Conservation (phyloP, 2,113 vertebrate species). For the Bujurquina vittata region DNA sequence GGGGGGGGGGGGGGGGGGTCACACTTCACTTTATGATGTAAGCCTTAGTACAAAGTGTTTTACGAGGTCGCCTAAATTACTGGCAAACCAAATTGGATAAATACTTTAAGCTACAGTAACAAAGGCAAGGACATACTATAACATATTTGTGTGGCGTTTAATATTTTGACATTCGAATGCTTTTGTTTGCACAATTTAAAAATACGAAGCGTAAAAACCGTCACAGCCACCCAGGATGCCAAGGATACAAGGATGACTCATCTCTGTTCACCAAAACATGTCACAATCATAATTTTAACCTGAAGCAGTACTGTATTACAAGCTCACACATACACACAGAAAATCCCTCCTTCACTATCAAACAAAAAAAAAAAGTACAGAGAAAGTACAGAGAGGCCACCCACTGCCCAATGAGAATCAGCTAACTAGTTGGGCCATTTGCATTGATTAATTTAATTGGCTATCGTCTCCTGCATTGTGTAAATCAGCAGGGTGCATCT, state of each 20-base stretch:
- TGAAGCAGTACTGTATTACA: neutral
- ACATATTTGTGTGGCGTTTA: neutral
- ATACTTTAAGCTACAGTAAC: neutral
- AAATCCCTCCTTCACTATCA: conserved; percentile 14
- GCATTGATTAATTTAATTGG: conserved; percentile 68
- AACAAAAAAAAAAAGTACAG: conserved; percentile 12
- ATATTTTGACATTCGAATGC: conserved; percentile 15
- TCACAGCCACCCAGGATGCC: neutral
- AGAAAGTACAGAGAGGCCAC: conserved; percentile 45
- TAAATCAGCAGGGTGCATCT: conserved; percentile 47
- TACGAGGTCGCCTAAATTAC: conserved; percentile 30
- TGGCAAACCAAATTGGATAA: neutral
- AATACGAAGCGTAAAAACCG: neutral
- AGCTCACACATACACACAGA: neutral
- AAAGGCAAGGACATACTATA: neutral
- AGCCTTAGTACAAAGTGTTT: conserved; percentile 33
- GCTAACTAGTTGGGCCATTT: conserved; percentile 56
- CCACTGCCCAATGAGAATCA: conserved; percentile 57
- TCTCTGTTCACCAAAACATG: conserved; percentile 19
- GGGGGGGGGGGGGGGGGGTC: conserved; percentile 16
- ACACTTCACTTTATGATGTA: conserved; percentile 35
- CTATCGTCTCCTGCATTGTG: conserved; percentile 55
- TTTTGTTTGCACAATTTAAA: conserved; percentile 12
- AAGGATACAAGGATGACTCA: conserved; percentile 31
- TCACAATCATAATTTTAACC: conserved; percentile 34